These are phyloP conservation scores for Eumaeus atala DNA, from an alignment of 1,140 invertebrate species.

Conservation along the genomic window DNA sequence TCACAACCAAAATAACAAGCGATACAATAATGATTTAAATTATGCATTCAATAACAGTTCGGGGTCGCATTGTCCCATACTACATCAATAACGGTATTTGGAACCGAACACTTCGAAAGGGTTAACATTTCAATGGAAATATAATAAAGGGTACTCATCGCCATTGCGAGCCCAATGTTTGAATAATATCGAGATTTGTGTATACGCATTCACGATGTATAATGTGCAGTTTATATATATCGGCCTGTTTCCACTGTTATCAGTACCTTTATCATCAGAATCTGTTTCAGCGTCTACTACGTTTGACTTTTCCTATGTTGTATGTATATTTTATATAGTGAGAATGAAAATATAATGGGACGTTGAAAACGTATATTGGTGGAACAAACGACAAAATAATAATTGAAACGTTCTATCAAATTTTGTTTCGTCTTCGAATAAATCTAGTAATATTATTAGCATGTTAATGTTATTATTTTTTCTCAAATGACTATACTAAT, in stretches of 20 bases:
- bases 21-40: slow-evolving; percentile 3
- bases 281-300: not conserved
- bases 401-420: no score
- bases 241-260: not conserved
- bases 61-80: slow-evolving; percentile 3
- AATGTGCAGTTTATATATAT: slow-evolving; percentile 2
- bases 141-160: slow-evolving; percentile 9
- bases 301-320: no score
- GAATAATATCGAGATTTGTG: not conserved
- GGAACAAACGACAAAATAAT: no score
- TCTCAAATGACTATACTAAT: no score
- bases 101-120: not conserved
- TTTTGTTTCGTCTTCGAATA: no score
- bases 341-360: no score
- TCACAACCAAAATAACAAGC: not conserved
- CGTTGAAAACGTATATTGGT: no score
- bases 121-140: slow-evolving; percentile 5
- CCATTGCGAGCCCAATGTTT: not conserved
- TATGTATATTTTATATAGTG: no score
- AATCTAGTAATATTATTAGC: no score
- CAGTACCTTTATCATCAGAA: not conserved
- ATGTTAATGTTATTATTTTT: no score
- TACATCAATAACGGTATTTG: not conserved
- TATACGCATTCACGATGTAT: not conserved
- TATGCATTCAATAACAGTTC: slow-evolving; percentile 1